These are phyloP conservation scores for Equus quagga DNA, from an alignment of 2,113 vertebrate species.

Conservation along the genomic window DNA sequence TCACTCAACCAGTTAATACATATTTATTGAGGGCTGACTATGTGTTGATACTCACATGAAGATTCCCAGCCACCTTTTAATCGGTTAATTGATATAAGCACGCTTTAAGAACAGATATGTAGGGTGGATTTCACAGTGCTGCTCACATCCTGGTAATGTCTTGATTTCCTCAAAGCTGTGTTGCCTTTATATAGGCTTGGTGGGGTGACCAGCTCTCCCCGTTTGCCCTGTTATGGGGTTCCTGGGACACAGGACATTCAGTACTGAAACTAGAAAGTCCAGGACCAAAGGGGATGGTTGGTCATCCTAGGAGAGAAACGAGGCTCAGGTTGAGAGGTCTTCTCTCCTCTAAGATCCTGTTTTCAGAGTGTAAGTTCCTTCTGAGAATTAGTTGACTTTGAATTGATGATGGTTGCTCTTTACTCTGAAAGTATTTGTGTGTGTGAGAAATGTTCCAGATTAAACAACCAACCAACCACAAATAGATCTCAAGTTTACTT, in stretches of 20 bases:
- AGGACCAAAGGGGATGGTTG: neutral
- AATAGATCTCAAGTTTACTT: neutral
- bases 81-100: accelerated
- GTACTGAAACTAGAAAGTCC: neutral
- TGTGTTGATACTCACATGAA: accelerated
- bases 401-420: neutral
- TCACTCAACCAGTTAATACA: accelerated
- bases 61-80: neutral
- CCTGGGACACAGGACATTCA: accelerated
- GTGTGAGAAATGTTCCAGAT: neutral
- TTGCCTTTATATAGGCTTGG: neutral
- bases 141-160: neutral
- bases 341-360: neutral
- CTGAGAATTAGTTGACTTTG: neutral
- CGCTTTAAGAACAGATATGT: too few species aligned
- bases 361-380: neutral
- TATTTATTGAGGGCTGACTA: neutral
- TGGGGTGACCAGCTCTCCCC: neutral
- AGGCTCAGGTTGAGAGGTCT: too few species aligned
- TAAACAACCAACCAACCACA: neutral
- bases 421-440: too few species aligned
- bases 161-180: neutral
- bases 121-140: neutral
- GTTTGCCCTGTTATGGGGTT: too few species aligned
- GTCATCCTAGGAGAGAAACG: neutral